Conservation (phyloP, 2,888 invertebrate species). For the Melanostoma mellinum region DNA sequence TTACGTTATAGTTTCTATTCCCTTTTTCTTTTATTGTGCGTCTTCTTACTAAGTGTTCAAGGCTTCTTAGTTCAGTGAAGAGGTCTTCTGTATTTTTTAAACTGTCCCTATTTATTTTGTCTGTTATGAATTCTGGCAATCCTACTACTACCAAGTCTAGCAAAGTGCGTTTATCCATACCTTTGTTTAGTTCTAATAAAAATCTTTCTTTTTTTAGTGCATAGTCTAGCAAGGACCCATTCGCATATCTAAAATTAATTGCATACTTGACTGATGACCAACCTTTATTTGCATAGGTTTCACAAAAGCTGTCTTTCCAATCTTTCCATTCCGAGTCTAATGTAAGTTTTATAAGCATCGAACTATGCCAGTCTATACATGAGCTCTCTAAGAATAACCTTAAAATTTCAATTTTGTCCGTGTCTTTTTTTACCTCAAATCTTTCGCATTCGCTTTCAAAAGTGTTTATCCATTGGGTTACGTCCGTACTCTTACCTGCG, state of each 20-base stretch:
- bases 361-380: conserved; percentile 67
- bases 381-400: conserved; percentile 67
- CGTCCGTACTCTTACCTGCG: conserved; percentile 23
- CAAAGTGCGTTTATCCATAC: conserved; percentile 22
- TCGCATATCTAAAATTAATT: conserved; percentile 66
- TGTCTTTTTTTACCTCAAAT: conserved; percentile 24
- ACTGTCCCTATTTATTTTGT: conserved; percentile 73
- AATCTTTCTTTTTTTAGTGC: conserved; percentile 49
- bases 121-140: conserved; percentile 66
- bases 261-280: conserved; percentile 74
- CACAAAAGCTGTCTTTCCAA: conserved; percentile 68
- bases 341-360: conserved; percentile 63
- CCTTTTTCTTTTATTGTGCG: conserved; percentile 56
- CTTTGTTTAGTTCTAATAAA: conserved; percentile 17
- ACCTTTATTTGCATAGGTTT: conserved; percentile 74
- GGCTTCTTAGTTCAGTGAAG: conserved; percentile 45
- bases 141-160: conserved; percentile 75
- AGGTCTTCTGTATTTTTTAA: too few species aligned
- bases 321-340: conserved; percentile 56
- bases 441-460: conserved; percentile 40
- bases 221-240: conserved; percentile 74
- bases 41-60: conserved; percentile 54
- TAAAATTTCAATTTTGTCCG: conserved; percentile 68
- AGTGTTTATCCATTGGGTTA: conserved; percentile 27
- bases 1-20: conserved; percentile 74